Conservation (phyloP, 2,888 invertebrate species). For the Bedellia somnulentella region DNA sequence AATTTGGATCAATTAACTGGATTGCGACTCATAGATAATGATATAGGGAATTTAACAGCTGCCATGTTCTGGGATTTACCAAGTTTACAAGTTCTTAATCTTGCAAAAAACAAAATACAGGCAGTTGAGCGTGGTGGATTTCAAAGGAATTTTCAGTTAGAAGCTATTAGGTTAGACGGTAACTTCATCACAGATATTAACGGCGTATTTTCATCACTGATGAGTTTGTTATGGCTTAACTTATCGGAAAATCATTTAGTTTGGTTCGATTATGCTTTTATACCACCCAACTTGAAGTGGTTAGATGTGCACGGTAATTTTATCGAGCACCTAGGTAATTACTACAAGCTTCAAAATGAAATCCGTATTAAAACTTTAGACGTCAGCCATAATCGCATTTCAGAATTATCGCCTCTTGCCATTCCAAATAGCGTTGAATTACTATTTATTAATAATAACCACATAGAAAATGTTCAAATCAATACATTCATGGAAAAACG, state of each 20-base stretch:
- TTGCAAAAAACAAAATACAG: constrained; percentile 86
- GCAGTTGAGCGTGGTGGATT: constrained; percentile 82
- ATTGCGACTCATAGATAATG: constrained; percentile 85
- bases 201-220: constrained; percentile 81
- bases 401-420: constrained; percentile 76
- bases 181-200: constrained; percentile 88
- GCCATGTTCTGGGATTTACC: constrained; percentile 87
- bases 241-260: constrained; percentile 88
- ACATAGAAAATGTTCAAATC: constrained; percentile 76
- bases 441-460: constrained; percentile 87
- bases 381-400: constrained; percentile 85
- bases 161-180: constrained; percentile 84
- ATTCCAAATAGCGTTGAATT: constrained; percentile 87
- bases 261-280: constrained; percentile 91
- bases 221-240: constrained; percentile 83
- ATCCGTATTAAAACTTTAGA: constrained; percentile 82
- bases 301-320: constrained; percentile 88
- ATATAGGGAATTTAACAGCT: constrained; percentile 78
- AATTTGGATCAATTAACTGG: constrained; percentile 86
- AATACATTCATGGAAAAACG: constrained; percentile 86
- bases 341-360: constrained; percentile 80
- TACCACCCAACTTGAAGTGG: constrained; percentile 87
- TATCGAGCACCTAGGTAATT: constrained; percentile 84
- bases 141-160: constrained; percentile 77
- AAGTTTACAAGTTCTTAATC: constrained; percentile 80